Evolutionary conservation across 2,113 vertebrate species (phyloP), one percentile per base, ranked within the genome.

Genomic region (Mesoclemmys tuberculata): DNA sequence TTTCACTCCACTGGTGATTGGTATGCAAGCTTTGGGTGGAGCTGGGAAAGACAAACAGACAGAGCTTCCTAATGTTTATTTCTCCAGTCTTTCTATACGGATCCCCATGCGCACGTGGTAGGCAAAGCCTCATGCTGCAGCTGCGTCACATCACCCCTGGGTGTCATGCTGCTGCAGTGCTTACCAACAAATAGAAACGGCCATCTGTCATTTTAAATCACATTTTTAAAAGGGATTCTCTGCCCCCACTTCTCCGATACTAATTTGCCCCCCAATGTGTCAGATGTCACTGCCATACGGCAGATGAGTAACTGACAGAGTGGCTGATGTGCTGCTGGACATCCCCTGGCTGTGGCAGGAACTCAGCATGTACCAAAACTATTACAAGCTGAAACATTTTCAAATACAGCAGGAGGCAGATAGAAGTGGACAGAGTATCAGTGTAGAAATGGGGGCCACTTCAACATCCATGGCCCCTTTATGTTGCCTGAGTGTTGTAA

Each of bases 381-480:
- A 48, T n/a, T 2, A 51, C 10, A 2, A 83, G 49, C 52, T 90
- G 77, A 85, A 61, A 44, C 41, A 2, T 75, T 75, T 44, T 75
- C 38, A 38, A 13, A 44, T 14, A 64, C 90, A 81, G 12, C 5
- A 82, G 79, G 35, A 38, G 55, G 87, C 91, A 80, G 44, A 12
- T 13, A 91, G 48, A 78, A 86, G 71, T 29, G 31, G 0, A 0
- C 56, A 90, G 79, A 91, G 80, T 4, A 10, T 5, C 52, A 88
- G n/a, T 80, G 27, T 7, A n/a, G 44, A 44, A 96, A 82, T 13
- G 79, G 27, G 80, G 56, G 49, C 71, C 22, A 1, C 61, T 95
- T 10, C 48, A 94, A 49, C 56, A 8, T 56, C 44, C 22, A 64
- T 0, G 0, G 2, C n/a, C 75, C 58, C 9, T 46, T 24, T 10